phyloP scores from a whole-genome alignment of 2,888 invertebrate species.

The Morinoia aosen region DNA sequence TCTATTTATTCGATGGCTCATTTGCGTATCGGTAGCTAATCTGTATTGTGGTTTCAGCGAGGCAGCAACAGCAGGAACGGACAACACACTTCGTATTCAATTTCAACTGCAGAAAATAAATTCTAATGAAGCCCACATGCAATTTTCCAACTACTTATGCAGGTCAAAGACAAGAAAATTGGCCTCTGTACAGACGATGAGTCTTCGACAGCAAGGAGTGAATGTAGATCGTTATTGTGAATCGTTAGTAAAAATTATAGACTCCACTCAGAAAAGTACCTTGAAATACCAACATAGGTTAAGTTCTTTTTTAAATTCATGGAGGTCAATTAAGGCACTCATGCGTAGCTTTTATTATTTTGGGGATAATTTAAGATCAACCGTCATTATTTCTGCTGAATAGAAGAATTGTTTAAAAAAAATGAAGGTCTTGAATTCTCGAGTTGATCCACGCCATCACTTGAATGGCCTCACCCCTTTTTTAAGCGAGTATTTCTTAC shows the following conservation, averaged over 20 bases:
- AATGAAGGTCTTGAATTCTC: neutral
- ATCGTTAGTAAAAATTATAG: neutral
- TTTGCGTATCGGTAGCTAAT: constrained; percentile 44
- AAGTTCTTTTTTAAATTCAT: neutral
- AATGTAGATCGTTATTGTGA: neutral
- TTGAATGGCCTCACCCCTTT: neutral
- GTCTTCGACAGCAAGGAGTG: neutral
- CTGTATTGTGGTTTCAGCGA: constrained; percentile 29
- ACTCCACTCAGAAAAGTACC: neutral
- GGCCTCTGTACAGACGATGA: neutral
- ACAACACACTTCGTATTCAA: neutral
- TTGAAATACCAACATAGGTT: neutral
- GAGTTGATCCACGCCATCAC: neutral
- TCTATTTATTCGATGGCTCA: constrained; percentile 46
- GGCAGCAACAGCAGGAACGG: neutral
- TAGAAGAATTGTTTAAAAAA: neutral
- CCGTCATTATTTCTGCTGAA: neutral
- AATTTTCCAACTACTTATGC: neutral
- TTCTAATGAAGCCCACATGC: neutral
- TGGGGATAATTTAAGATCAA: neutral
- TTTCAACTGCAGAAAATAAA: neutral
- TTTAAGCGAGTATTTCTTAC: neutral
- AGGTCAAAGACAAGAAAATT: neutral
- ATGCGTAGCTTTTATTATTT: neutral
- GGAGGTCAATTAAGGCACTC: neutral